These are phyloP conservation scores for Keiferia lycopersicella DNA, from an alignment of 2,888 invertebrate species.

Conservation along the genomic window DNA sequence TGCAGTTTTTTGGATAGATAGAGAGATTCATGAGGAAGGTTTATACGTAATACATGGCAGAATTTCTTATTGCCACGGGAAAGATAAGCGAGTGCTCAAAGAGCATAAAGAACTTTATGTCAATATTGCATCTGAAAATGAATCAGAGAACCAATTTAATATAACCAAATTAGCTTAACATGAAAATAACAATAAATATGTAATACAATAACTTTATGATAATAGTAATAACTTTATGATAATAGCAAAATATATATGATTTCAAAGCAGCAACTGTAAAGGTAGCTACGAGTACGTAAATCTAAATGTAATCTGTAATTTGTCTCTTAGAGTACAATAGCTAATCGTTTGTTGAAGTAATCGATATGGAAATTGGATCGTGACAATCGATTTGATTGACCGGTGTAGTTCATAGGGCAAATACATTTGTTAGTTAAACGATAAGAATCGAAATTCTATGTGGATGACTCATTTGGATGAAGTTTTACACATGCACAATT, in stretches of 20 bases:
- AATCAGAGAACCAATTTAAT: background rate
- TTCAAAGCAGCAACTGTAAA: background rate
- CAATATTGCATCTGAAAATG: background rate
- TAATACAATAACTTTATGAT: background rate
- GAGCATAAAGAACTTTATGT: slow-evolving; percentile 13
- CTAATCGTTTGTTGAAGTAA: slow-evolving; percentile 26
- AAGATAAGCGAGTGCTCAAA: too few relatives aligned
- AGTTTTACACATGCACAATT: background rate
- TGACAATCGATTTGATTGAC: slow-evolving; percentile 24
- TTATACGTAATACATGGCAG: too few relatives aligned
- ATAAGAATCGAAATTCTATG: background rate
- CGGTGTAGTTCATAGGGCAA: slow-evolving; percentile 10
- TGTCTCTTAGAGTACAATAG: slow-evolving; percentile 25
- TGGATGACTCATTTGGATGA: background rate
- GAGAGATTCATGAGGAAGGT: too few relatives aligned
- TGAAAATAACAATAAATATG: background rate
- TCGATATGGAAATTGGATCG: slow-evolving; percentile 28
- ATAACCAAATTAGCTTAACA: slow-evolving; percentile 1
- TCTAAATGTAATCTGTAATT: slow-evolving; percentile 28
- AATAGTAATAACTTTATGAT: background rate
- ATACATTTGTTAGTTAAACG: slow-evolving; percentile 14
- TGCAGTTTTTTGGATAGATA: too few relatives aligned
- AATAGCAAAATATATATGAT: slow-evolving; percentile 7
- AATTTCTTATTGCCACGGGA: too few relatives aligned
- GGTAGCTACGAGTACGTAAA: slow-evolving; percentile 24